Conservation (phyloP, 2,888 invertebrate species). For the Timema cristinae region DNA sequence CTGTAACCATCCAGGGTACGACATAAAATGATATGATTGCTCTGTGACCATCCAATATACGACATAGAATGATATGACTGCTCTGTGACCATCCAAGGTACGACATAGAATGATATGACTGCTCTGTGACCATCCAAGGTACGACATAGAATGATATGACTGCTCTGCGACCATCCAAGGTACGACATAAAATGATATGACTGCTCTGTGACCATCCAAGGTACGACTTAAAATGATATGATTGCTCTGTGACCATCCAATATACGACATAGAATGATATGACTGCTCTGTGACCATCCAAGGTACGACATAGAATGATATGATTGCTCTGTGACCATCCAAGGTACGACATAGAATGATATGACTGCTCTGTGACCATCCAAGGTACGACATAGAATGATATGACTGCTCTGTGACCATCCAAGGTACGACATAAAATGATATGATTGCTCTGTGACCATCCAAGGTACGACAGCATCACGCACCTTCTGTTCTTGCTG, state of each 20-base stretch:
- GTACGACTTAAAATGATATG: slow-evolving; percentile 21
- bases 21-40: neutral
- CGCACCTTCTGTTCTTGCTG: slow-evolving; percentile 49
- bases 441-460: neutral
- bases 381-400: slow-evolving; percentile 26
- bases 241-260: neutral
- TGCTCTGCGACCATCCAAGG: slow-evolving; percentile 2
- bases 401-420: neutral
- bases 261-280: slow-evolving; percentile 22
- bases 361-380: neutral
- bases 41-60: slow-evolving; percentile 15
- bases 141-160: slow-evolving; percentile 12
- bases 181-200: slow-evolving; percentile 19
- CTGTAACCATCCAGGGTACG: slow-evolving; percentile 16
- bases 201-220: neutral
- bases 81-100: slow-evolving; percentile 15
- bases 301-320: slow-evolving; percentile 25
- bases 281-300: neutral
- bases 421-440: slow-evolving; percentile 20
- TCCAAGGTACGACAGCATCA: slow-evolving; percentile 23
- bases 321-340: neutral
- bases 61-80: neutral
- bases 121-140: slow-evolving; percentile 13
- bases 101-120: slow-evolving; percentile 2
- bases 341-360: slow-evolving; percentile 26